phyloP scores from a whole-genome alignment of 2,113 vertebrate genomes.

The Podarcis muralis region DNA sequence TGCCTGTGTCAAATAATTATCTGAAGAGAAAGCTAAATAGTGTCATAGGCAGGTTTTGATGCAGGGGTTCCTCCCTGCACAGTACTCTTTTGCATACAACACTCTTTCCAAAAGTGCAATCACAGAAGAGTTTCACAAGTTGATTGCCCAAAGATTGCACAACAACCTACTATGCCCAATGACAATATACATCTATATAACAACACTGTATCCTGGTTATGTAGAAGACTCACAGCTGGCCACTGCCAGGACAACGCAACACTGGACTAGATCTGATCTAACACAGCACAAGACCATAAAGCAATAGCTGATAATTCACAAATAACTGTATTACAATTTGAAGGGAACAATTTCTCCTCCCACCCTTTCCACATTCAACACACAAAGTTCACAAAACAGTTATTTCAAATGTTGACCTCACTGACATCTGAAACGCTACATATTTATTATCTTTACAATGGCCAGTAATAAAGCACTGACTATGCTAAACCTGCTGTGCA shows the following conservation, averaged over 20 bases:
- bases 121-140: neutral
- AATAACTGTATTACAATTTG: neutral
- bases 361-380: neutral
- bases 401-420: neutral
- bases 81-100: neutral
- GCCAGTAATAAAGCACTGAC: neutral
- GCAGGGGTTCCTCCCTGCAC: neutral
- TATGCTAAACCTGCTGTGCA: neutral
- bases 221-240: neutral
- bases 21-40: neutral
- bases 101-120: neutral
- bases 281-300: neutral
- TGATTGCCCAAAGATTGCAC: too few species aligned
- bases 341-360: neutral
- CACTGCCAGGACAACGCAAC: neutral
- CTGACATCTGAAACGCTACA: neutral
- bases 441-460: neutral
- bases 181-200: neutral
- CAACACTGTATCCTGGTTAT: neutral
- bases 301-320: neutral
- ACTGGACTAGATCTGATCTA: neutral
- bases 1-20: neutral
- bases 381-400: neutral
- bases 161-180: neutral
- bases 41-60: neutral